These are phyloP conservation scores for Sipha maydis DNA, from an alignment of 2,888 invertebrate species.

Conservation along the genomic window DNA sequence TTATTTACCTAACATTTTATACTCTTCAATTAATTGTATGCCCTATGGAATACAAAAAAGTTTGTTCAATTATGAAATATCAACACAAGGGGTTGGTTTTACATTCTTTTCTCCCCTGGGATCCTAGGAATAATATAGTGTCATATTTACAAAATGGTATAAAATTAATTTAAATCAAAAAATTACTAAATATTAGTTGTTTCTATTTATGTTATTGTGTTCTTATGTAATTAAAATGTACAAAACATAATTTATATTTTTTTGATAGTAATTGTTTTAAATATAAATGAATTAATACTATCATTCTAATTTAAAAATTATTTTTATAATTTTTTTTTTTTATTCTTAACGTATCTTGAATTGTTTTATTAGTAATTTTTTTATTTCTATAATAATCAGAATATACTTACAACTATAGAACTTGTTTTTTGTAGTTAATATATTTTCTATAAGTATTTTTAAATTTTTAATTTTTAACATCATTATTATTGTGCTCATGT, in stretches of 20 bases:
- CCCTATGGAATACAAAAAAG: conserved; percentile 44
- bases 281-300: too few species aligned
- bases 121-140: background rate
- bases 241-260: background rate
- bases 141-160: background rate
- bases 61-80: conserved; percentile 39
- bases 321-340: too few species aligned
- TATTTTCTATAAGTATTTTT: too few species aligned
- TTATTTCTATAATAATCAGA: too few species aligned
- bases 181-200: background rate
- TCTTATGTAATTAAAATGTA: background rate
- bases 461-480: too few species aligned
- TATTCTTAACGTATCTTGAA: too few species aligned
- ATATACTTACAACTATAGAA: too few species aligned
- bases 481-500: too few species aligned
- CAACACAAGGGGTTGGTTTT: conserved; percentile 9
- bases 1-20: conserved; percentile 51
- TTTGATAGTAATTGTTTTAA: too few species aligned
- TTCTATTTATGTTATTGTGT: background rate
- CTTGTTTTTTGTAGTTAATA: too few species aligned
- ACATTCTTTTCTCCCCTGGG: conserved; percentile 6
- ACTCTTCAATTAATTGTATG: conserved; percentile 44
- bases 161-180: background rate
- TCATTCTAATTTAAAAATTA: too few species aligned
- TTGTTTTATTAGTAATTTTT: too few species aligned